Percentiles rank a stretch among this genome's conserved stretches.
phyloP scores from a whole-genome alignment of 2,113 vertebrate species.

The Rhinopomastus cyanomelas region DNA sequence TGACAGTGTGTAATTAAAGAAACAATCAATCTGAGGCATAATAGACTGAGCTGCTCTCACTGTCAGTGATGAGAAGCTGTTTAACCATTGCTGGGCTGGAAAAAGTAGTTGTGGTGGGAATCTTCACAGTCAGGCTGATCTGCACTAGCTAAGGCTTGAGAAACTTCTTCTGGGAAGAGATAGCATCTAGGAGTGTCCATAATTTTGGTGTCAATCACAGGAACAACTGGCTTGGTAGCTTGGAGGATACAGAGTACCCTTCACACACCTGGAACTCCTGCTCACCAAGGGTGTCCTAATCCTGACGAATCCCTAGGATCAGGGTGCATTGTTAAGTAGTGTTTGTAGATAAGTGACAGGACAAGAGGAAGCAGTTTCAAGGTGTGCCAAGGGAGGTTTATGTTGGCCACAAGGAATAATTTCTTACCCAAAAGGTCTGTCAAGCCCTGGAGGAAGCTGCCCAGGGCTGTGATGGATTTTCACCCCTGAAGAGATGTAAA shows the following conservation, averaged over 20 bases:
- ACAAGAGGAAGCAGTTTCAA: not conserved
- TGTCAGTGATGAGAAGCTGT: not conserved
- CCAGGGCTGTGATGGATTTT: too few relatives aligned
- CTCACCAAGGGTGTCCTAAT: too few relatives aligned
- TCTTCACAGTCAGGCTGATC: not conserved
- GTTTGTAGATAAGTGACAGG: not conserved
- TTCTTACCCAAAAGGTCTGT: too few relatives aligned
- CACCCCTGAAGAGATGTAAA: too few relatives aligned
- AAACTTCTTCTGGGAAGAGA: not conserved
- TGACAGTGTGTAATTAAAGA: conserved; percentile 32
- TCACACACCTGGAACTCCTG: not conserved
- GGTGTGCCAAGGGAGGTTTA: too few relatives aligned
- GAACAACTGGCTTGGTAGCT: not conserved
- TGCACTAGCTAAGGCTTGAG: not conserved
- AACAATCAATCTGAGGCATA: not conserved
- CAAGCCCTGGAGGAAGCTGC: too few relatives aligned
- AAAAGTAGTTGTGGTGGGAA: not conserved
- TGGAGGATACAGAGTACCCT: not conserved
- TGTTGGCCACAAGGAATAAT: too few relatives aligned
- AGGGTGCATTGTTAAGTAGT: fast-evolving
- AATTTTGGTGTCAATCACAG: not conserved
- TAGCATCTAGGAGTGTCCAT: not conserved
- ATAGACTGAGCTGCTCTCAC: not conserved
- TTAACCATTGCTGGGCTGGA: not conserved
- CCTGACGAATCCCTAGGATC: not conserved